These are phyloP conservation scores for Nansenia antarctica DNA, from an alignment of 2,113 vertebrate species.

Conservation along the genomic window DNA sequence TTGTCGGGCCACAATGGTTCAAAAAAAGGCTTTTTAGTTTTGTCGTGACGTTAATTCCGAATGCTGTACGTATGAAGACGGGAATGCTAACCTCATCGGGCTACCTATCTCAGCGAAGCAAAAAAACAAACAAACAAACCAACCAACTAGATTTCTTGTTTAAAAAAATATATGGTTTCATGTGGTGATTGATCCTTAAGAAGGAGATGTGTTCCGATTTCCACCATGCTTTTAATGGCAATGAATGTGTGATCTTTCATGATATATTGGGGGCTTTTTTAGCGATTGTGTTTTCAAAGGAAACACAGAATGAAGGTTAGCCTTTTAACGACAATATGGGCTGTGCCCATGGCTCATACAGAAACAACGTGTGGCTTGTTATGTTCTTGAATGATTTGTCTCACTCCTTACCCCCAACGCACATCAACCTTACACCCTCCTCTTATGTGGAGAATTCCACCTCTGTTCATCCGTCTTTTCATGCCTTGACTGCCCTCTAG, in stretches of 20 bases:
- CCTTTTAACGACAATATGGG: constrained; percentile 33
- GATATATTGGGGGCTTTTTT: constrained; percentile 30
- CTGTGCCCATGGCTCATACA: constrained; percentile 47
- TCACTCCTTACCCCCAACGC: neutral
- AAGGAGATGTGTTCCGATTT: neutral
- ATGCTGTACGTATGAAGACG: constrained; percentile 30
- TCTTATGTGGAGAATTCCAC: constrained; percentile 37
- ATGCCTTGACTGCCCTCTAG: constrained; percentile 42
- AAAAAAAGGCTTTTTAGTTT: constrained; percentile 19
- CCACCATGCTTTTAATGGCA: constrained; percentile 57
- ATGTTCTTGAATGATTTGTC: constrained; percentile 30
- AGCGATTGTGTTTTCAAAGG: neutral
- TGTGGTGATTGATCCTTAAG: constrained; percentile 45
- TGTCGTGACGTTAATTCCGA: constrained; percentile 34
- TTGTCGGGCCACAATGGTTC: constrained; percentile 29
- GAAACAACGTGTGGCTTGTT: constrained; percentile 15
- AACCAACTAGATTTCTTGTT: no score
- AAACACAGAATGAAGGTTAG: constrained; percentile 18
- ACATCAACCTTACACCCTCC: neutral
- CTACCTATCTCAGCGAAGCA: constrained; percentile 37
- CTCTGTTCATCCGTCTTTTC: constrained; percentile 17
- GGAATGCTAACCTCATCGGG: constrained; percentile 29
- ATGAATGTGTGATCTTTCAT: constrained; percentile 66
- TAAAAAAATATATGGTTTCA: no score
- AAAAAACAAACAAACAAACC: constrained; percentile 34